These are phyloP conservation scores for Nannobrachium achirus DNA, from an alignment of 2,113 vertebrate genomes.

Conservation along the genomic window DNA sequence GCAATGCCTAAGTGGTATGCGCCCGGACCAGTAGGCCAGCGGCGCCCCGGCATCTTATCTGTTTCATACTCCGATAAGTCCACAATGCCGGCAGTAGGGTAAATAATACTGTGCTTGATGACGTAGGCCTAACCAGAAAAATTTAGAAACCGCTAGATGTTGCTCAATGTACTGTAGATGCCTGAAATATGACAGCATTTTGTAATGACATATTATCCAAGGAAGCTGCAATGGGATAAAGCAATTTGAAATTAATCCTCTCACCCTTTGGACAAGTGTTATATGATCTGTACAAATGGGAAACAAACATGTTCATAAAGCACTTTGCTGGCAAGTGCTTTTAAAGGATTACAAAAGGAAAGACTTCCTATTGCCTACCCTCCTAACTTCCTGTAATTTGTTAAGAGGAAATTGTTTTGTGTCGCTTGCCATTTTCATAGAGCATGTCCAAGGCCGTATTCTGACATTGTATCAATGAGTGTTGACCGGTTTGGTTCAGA, in stretches of 20 bases:
- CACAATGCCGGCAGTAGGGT: slow-evolving; percentile 8
- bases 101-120: slow-evolving; percentile 17
- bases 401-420: slow-evolving; percentile 21
- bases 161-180: not conserved
- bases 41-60: too few species aligned
- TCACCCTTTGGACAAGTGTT: not conserved
- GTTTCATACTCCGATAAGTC: too few species aligned
- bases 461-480: slow-evolving; percentile 13
- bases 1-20: too few species aligned
- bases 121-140: not conserved
- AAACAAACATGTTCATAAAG: slow-evolving; percentile 27
- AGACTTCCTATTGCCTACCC: slow-evolving; percentile 45
- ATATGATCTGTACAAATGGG: slow-evolving; percentile 19
- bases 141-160: slow-evolving; percentile 3
- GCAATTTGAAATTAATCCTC: not conserved
- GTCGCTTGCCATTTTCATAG: slow-evolving; percentile 1
- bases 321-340: slow-evolving; percentile 28
- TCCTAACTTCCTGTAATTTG: slow-evolving; percentile 46
- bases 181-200: not conserved
- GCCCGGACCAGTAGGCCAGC: too few species aligned
- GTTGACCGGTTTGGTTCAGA: not conserved
- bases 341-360: slow-evolving; percentile 41
- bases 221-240: not conserved
- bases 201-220: not conserved
- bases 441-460: slow-evolving; percentile 1